Conservation (phyloP, 2,797 vertebrate species). For the Chrysocyon brachyurus region DNA sequence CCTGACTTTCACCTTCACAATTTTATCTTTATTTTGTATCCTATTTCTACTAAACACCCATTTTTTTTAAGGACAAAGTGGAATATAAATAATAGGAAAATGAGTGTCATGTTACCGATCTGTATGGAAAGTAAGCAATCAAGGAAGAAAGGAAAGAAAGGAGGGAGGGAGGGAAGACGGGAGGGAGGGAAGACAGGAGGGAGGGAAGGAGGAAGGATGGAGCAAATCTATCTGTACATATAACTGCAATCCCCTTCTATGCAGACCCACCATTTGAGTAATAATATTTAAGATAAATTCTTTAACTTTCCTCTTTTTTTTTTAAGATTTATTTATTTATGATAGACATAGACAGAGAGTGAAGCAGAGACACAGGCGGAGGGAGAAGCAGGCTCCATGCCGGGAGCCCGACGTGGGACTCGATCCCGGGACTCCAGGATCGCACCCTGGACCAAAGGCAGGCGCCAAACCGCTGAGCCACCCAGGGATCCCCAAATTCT, state of each 20-base stretch:
- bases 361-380: no score
- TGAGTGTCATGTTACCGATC: background rate
- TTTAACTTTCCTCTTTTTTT: background rate
- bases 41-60: background rate
- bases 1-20: background rate
- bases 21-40: background rate
- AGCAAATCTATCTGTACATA: background rate
- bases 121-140: background rate
- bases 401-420: no score
- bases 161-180: background rate
- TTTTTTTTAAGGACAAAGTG: background rate
- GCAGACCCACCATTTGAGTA: background rate
- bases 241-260: background rate
- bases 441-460: no score
- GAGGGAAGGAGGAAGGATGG: background rate
- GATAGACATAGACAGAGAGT: no score
- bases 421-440: no score
- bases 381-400: no score
- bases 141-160: background rate
- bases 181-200: background rate
- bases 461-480: no score
- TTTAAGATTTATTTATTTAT: no score
- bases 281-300: slow-evolving; percentile 2
- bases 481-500: background rate
- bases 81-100: slow-evolving; percentile 7